Conservation (phyloP, 30 jellyfish, hydroid and myxozoan species). For the Hydra vulgaris region DNA sequence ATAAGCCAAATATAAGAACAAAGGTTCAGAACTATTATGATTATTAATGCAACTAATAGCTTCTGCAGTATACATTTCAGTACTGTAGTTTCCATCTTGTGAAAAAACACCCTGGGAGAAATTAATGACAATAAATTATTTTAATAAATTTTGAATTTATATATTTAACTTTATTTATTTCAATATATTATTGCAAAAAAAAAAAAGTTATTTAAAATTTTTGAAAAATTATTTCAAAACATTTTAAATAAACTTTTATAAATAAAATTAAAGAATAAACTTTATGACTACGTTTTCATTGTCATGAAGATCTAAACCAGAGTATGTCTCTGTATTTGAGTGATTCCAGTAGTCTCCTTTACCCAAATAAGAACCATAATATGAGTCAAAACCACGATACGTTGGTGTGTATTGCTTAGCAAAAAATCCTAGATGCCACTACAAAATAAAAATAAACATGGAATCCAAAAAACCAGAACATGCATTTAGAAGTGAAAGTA, state of each 20-base stretch:
- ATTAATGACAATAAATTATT: too few species aligned
- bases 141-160: too few species aligned
- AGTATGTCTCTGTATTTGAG: constrained; percentile 48
- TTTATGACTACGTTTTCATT: constrained; percentile 57
- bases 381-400: constrained; percentile 74
- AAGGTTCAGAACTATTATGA: constrained; percentile 68
- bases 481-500: neutral
- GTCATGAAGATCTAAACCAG: constrained; percentile 78
- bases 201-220: neutral
- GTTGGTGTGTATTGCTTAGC: constrained; percentile 62
- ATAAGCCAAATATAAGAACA: constrained; percentile 76
- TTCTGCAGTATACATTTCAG: constrained; percentile 78
- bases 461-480: too few species aligned
- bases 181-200: neutral
- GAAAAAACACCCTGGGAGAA: constrained; percentile 50
- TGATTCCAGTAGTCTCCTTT: constrained; percentile 89
- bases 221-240: neutral
- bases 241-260: too few species aligned
- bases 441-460: neutral
- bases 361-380: constrained; percentile 73
- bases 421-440: constrained; percentile 84
- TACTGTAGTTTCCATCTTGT: constrained; percentile 92
- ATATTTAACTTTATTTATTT: too few species aligned
- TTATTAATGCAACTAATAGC: constrained; percentile 42
- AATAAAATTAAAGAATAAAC: too few species aligned